Evolutionary conservation across 2,797 vertebrate species (phyloP), one percentile per base, ranked within the genome.

Genomic region (Smutsia temminckii): DNA sequence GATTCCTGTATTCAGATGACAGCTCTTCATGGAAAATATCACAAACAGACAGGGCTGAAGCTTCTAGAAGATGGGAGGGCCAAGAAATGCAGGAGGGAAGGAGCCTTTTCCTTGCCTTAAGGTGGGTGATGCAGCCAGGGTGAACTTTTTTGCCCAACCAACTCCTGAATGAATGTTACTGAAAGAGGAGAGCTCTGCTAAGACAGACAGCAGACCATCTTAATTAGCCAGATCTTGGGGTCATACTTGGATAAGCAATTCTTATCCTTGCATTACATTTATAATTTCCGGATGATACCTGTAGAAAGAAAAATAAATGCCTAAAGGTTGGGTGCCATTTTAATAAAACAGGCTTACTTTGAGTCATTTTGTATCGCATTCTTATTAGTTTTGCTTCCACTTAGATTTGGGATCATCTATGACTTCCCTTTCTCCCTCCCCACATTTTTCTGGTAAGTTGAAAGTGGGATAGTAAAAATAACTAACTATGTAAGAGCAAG

Each of bases 391-490:
- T 91, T 69, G 34, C 69, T 94, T 94, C 25, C 42, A 14, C 71
- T 80, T 95, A 66, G 46, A 93, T 95, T 93, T 96, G 81, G 14
- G 25, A 68, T 96, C 29, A 71, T 53, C 49, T 91, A 13, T 29
- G 37, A 80, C 66, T 42, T 93, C 49, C 21, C 27, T 34, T 18
- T 34, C 32, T 23, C 21, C 29, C 40, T 85, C 32, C 16, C 27
- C 42, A 90, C 69, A 68, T 86, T 96, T 95, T 80, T 78, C 63
- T 79, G 32, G 3, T 27, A 13, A 94, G 92, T 49, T 37, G 29
- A 95, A 88, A 92, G 13, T n/a, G 64, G 21, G 55, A 64, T 27
- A 77, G 29, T 87, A 94, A 94, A 94, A 95, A 87, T 87, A 93
- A 81, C 63, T 87, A 93, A 81, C 63, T 87, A 57, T 37, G 68